These are phyloP conservation scores for Chydorus sphaericus DNA, from an alignment of 2,888 invertebrate species.

Conservation along the genomic window DNA sequence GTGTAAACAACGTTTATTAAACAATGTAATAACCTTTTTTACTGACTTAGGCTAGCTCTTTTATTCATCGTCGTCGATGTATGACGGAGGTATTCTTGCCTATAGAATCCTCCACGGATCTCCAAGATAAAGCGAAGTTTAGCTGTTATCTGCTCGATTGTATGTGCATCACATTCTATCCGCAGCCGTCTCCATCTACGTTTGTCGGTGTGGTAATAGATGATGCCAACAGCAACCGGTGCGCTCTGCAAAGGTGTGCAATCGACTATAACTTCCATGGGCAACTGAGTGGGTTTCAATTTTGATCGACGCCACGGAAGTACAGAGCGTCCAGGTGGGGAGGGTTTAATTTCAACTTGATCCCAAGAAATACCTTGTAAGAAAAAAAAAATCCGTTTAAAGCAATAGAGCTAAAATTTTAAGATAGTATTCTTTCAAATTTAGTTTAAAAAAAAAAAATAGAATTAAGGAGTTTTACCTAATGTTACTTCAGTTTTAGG, in stretches of 20 bases:
- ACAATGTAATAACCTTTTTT: background rate
- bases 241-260: conserved; percentile 70
- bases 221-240: conserved; percentile 30
- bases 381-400: too few species aligned
- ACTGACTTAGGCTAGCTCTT: background rate
- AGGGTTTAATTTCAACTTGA: conserved; percentile 78
- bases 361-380: conserved; percentile 61
- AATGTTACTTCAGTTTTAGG: conserved; percentile 71
- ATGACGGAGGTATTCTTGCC: conserved; percentile 6
- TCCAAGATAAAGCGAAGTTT: conserved; percentile 78
- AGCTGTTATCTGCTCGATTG: conserved; percentile 66
- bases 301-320: conserved; percentile 39
- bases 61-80: background rate
- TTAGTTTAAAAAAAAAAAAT: background rate
- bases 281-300: conserved; percentile 50
- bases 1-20: conserved; percentile 2
- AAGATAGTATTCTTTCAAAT: too few species aligned
- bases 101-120: conserved; percentile 33
- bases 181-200: conserved; percentile 3
- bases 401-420: too few species aligned
- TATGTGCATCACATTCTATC: conserved; percentile 58
- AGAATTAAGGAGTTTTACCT: conserved; percentile 28
- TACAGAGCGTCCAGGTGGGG: conserved; percentile 34
- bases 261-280: conserved; percentile 72
- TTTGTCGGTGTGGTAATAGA: conserved; percentile 7